These are phyloP conservation scores for Camponotus vicinus DNA, from an alignment of 1,140 invertebrate genomes.

Conservation along the genomic window DNA sequence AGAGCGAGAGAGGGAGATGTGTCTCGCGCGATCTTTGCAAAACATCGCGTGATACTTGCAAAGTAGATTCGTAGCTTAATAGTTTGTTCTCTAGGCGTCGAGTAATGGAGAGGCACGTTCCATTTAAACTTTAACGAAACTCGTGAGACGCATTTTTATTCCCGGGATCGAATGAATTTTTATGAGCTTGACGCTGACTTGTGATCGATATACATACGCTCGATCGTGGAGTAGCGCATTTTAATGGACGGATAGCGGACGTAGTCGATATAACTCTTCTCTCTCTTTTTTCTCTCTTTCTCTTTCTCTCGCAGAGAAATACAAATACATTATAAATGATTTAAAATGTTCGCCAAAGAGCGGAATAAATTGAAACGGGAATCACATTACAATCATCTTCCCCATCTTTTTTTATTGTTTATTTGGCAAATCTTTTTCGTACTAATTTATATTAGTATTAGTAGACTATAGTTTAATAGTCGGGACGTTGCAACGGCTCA, in stretches of 20 bases:
- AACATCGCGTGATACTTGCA: background rate
- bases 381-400: background rate
- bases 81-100: background rate
- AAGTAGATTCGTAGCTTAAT: slow-evolving; percentile 16
- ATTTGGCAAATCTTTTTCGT: background rate
- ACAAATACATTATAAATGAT: slow-evolving; percentile 34
- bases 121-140: slow-evolving; percentile 58
- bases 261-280: slow-evolving; percentile 12
- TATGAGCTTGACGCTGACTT: slow-evolving; percentile 43
- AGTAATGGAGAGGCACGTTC: slow-evolving; percentile 17
- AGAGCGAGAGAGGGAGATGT: background rate
- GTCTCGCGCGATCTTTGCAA: background rate
- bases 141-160: slow-evolving; percentile 59
- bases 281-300: background rate
- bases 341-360: background rate
- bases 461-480: background rate
- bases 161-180: slow-evolving; percentile 50
- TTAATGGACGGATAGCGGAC: slow-evolving; percentile 46
- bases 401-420: background rate
- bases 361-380: background rate
- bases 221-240: slow-evolving; percentile 50
- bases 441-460: too few relatives aligned
- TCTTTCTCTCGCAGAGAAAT: background rate
- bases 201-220: slow-evolving; percentile 52
- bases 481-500: background rate